A percentile compares a stretch with the other conserved stretches of the same genome.
Conservation (phyloP, 2,888 invertebrate genomes). For the Copidosoma aretas region DNA sequence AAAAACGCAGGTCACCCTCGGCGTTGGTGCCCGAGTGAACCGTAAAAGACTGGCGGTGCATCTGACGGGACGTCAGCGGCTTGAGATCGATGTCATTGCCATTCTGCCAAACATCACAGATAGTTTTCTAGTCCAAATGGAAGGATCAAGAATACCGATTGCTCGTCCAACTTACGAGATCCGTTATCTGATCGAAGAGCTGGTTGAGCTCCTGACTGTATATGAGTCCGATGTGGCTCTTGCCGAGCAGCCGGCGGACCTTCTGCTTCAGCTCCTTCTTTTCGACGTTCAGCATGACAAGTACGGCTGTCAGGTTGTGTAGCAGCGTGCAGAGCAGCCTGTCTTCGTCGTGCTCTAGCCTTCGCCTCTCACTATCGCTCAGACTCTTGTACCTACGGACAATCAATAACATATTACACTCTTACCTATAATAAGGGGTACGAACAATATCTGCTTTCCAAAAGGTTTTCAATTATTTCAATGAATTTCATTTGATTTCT, state of each 20-base stretch:
- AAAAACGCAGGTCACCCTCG: slow-evolving; percentile 83
- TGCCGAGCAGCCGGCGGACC: slow-evolving; percentile 90
- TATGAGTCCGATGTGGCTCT: slow-evolving; percentile 96
- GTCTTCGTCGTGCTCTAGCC: slow-evolving; percentile 98
- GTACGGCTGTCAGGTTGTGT: slow-evolving; percentile 94
- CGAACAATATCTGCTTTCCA: too few species aligned
- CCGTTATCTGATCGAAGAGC: slow-evolving; percentile 91
- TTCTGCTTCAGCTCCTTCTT: slow-evolving; percentile 86
- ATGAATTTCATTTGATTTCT: too few species aligned
- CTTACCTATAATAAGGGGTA: too few species aligned
- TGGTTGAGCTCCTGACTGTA: slow-evolving; percentile 98
- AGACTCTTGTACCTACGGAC: slow-evolving; percentile 79
- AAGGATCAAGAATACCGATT: background rate
- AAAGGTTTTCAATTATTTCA: too few species aligned
- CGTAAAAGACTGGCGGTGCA: slow-evolving; percentile 97
- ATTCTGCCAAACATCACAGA: slow-evolving; percentile 69
- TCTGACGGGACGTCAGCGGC: slow-evolving; percentile 91
- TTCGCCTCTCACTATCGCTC: slow-evolving; percentile 90
- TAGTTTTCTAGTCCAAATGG: background rate
- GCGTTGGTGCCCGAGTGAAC: slow-evolving; percentile 96
- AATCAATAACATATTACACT: background rate
- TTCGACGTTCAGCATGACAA: slow-evolving; percentile 90
- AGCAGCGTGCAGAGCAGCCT: slow-evolving; percentile 91
- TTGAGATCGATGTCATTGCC: slow-evolving; percentile 98
- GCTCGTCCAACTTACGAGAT: slow-evolving; percentile 74